Evolutionary conservation across 2,113 vertebrate species (phyloP).

Genomic region (Pterocles burchelli): DNA sequence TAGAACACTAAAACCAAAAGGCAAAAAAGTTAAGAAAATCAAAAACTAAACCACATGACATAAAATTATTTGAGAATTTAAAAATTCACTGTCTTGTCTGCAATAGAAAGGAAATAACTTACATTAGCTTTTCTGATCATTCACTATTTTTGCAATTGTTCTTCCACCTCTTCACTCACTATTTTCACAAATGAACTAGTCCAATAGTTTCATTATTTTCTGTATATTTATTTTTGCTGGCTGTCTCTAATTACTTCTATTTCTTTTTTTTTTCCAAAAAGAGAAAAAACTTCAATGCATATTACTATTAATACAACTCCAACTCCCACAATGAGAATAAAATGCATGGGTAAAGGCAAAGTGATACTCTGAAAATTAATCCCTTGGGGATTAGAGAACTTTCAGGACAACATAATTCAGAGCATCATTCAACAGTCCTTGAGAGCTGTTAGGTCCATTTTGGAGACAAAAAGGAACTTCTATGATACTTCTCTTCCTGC

Average conservation of each 20-base stretch:
- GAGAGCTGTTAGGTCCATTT: neutral
- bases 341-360: neutral
- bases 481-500: neutral
- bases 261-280: neutral
- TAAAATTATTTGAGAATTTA: neutral
- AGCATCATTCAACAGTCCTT: neutral
- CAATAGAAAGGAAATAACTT: neutral
- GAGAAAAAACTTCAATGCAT: neutral
- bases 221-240: neutral
- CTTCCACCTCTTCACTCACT: neutral
- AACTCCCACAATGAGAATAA: neutral
- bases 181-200: neutral
- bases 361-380: neutral
- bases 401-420: neutral
- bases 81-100: neutral
- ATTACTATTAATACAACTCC: neutral
- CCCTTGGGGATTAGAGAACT: neutral
- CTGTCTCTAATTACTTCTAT: neutral
- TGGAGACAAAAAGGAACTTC: neutral
- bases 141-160: neutral
- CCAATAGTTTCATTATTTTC: neutral
- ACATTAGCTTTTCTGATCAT: neutral
- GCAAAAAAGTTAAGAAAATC: neutral
- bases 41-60: neutral
- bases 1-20: constrained; percentile 74